These are phyloP conservation scores for Ophiothrix spiculata DNA, from an alignment of 35 echinoderm and acorn worm genomes.

Conservation along the genomic window DNA sequence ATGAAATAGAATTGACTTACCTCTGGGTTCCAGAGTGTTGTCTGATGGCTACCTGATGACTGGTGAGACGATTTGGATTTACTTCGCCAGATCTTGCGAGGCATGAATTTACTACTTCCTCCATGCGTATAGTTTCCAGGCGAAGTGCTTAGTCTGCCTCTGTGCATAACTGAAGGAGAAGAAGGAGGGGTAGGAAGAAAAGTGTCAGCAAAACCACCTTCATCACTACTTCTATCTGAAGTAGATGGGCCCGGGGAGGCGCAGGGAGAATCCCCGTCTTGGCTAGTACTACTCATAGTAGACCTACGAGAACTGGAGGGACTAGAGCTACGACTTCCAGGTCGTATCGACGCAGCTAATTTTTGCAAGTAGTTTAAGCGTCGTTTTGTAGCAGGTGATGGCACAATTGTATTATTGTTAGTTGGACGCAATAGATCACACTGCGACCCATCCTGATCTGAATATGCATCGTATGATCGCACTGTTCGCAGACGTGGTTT, in stretches of 20 bases:
- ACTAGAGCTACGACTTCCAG: slow-evolving; percentile 25
- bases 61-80: slow-evolving; percentile 43
- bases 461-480: not conserved
- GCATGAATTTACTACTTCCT: slow-evolving; percentile 42
- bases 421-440: not conserved
- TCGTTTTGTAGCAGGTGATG: slow-evolving; percentile 28
- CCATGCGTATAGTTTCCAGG: slow-evolving; percentile 12
- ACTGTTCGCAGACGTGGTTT: slow-evolving; percentile 16
- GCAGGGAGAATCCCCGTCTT: not conserved
- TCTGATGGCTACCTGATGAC: not conserved
- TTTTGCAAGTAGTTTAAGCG: slow-evolving; percentile 39
- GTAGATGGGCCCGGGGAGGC: not conserved
- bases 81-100: slow-evolving; percentile 42
- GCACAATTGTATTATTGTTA: slow-evolving; percentile 13
- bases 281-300: not conserved
- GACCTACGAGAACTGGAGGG: not conserved
- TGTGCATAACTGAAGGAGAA: slow-evolving; percentile 59
- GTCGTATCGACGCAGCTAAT: slow-evolving; percentile 1
- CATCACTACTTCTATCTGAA: slow-evolving; percentile 32
- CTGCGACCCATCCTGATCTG: not conserved
- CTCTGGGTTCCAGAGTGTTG: slow-evolving; percentile 46
- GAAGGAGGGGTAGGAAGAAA: slow-evolving; percentile 29
- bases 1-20: too few relatives aligned
- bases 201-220: slow-evolving; percentile 17
- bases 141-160: slow-evolving; percentile 31